These are phyloP conservation scores for Latrodectus hesperus DNA, from an alignment of 2,888 invertebrate genomes.

Conservation along the genomic window DNA sequence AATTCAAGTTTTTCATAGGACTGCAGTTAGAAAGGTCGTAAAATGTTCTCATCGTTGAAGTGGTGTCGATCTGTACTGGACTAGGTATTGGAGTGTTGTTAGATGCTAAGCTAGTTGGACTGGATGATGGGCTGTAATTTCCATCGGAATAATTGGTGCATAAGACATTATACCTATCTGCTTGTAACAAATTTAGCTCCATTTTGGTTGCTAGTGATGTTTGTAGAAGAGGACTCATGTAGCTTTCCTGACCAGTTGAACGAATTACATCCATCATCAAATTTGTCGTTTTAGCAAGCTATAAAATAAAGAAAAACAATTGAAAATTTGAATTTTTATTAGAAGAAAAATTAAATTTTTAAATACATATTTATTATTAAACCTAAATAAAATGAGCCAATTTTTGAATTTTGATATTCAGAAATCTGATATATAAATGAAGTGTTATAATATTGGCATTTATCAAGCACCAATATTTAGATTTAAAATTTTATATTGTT, in stretches of 20 bases:
- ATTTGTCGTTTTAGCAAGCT: background rate
- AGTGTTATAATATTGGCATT: too few species aligned
- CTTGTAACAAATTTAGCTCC: constrained; percentile 17
- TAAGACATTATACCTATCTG: constrained; percentile 21
- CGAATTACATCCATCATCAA: constrained; percentile 41
- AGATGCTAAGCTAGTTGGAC: constrained; percentile 26
- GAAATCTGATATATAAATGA: too few species aligned
- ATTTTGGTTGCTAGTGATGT: constrained; percentile 16
- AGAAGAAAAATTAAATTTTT: too few species aligned
- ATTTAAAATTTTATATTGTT: too few species aligned
- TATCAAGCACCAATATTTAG: too few species aligned
- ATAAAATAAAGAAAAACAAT: constrained; percentile 10
- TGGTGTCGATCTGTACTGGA: constrained; percentile 11
- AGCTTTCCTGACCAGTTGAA: constrained; percentile 24
- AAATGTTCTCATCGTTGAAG: constrained; percentile 22
- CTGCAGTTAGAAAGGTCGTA: constrained; percentile 50
- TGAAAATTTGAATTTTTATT: background rate
- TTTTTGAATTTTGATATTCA: too few species aligned
- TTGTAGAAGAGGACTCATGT: constrained; percentile 20
- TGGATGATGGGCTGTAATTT: constrained; percentile 61
- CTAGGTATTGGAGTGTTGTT: constrained; percentile 32
- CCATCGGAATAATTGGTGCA: constrained; percentile 45
- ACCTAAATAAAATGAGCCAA: too few species aligned
- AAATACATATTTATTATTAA: too few species aligned
- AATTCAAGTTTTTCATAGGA: constrained; percentile 24